Percentiles rank a stretch among this genome's conserved stretches.
phyloP scores from a whole-genome alignment of 2,888 invertebrate genomes.

The Cinara cedri region DNA sequence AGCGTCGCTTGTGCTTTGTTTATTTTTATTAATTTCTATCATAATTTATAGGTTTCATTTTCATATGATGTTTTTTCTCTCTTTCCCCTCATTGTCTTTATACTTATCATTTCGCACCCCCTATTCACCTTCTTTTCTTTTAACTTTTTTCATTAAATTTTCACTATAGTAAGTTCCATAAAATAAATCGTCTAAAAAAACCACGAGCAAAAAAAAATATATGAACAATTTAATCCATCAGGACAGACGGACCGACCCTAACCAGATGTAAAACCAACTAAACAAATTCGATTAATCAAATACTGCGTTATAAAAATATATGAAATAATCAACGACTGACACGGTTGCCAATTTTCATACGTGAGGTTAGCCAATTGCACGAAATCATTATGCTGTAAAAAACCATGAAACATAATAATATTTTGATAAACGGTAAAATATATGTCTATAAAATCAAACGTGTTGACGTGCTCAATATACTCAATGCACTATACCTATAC shows the following conservation, averaged over 20 bases:
- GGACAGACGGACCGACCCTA: background rate
- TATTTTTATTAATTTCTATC: slow-evolving; percentile 25
- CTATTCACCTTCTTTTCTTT: background rate
- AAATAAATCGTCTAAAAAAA: slow-evolving; percentile 41
- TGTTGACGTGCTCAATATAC: no score
- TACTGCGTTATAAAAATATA: no score
- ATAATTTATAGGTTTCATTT: slow-evolving; percentile 49
- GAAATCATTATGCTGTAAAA: no score
- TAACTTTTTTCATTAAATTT: slow-evolving; percentile 55
- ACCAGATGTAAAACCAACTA: no score
- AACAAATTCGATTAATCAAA: no score
- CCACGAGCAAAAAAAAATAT: background rate
- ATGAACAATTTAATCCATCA: slow-evolving; percentile 31
- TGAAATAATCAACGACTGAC: no score
- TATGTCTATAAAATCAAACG: no score
- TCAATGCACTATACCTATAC: no score
- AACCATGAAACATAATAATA: no score
- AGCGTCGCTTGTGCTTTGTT: slow-evolving; percentile 1
- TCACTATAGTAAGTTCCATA: slow-evolving; percentile 13
- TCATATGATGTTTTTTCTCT: slow-evolving; percentile 9
- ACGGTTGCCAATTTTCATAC: no score
- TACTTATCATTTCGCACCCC: slow-evolving; percentile 25
- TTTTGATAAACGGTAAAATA: no score
- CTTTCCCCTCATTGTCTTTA: background rate
- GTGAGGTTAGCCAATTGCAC: no score